These are phyloP conservation scores for Mobula birostris DNA, from an alignment of 2,113 vertebrate genomes.

Conservation along the genomic window DNA sequence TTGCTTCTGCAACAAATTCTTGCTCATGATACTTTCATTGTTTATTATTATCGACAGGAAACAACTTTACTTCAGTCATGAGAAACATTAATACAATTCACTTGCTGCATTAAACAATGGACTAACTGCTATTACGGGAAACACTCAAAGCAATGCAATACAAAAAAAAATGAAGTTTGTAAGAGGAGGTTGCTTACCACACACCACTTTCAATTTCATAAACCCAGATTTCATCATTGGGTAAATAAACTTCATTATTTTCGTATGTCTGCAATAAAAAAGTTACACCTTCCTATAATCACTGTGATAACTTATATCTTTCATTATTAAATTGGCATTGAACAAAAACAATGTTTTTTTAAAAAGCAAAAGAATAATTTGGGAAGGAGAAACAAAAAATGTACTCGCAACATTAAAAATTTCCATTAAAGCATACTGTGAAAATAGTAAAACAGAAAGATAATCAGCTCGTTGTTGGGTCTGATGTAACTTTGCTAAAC, in stretches of 20 bases:
- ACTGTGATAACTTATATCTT: neutral
- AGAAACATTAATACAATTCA: neutral
- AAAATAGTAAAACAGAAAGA: neutral
- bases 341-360: neutral
- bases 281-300: neutral
- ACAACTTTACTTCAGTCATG: neutral
- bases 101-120: neutral
- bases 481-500: neutral
- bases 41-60: neutral
- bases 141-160: neutral
- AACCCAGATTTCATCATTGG: slow-evolving; percentile 85
- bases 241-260: slow-evolving; percentile 83
- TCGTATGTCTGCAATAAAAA: slow-evolving; percentile 67
- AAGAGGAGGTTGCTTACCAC: slow-evolving; percentile 61
- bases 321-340: neutral
- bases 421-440: neutral
- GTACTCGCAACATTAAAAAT: neutral
- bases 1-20: neutral
- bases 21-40: neutral
- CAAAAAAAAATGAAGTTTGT: slow-evolving; percentile 25
- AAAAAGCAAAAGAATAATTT: neutral
- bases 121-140: neutral
- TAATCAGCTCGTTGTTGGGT: neutral
- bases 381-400: too few relatives aligned
- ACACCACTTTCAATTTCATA: slow-evolving; percentile 78